Evolutionary conservation across 2,888 invertebrate genomes (phyloP), one percentile per base, ranked within the genome.

Genomic region (Hyposoter didymator): DNA sequence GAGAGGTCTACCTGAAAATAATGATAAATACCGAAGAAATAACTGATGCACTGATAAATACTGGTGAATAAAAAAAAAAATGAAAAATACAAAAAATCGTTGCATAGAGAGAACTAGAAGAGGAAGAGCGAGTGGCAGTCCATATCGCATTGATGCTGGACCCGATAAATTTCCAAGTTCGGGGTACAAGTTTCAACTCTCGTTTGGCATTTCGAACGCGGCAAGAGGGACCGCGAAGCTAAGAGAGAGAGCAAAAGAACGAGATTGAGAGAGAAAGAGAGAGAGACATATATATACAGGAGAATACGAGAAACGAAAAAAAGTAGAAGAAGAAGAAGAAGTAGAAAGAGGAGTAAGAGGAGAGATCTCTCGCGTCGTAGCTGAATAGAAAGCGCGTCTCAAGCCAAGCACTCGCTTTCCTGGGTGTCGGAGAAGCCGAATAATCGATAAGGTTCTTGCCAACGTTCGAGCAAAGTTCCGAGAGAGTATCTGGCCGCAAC

Each of bases 381-480:
- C 47, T 55, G 43, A 64, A 49, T 69, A 64, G 78, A 84, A 80
- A 69, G 67, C 81, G 73, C 45, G 59, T 64, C 70, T 72, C 52
- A 35, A 47, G 80, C 84, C 69, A 55, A 62, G 69, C 59, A 62
- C 74, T 74, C 47, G 78, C 62, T 82, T 75, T 78, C 52, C 74
- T 69, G 78, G 78, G 78, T 84, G 81, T 82, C 82, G 82, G 82
- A 74, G 78, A 78, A 74, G 74, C 74, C 84, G 84, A 84, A 84
- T 84, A 84, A 84, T 84, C 84, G 84, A 84, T 84, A 84, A 84
- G 82, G 78, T 74, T 82, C 62, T 49, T 78, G 45, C 52, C 78
- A 73, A 84, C 69, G 78, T 64, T 82, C 78, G 74, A 28, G 28
- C 59, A 84, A 84, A 84, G 67, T 84, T 84, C 78, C 66, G 45